Evolutionary conservation across 2,888 invertebrate genomes (phyloP), one percentile per base, ranked within the genome.

Genomic region (Arctia plantaginis): DNA sequence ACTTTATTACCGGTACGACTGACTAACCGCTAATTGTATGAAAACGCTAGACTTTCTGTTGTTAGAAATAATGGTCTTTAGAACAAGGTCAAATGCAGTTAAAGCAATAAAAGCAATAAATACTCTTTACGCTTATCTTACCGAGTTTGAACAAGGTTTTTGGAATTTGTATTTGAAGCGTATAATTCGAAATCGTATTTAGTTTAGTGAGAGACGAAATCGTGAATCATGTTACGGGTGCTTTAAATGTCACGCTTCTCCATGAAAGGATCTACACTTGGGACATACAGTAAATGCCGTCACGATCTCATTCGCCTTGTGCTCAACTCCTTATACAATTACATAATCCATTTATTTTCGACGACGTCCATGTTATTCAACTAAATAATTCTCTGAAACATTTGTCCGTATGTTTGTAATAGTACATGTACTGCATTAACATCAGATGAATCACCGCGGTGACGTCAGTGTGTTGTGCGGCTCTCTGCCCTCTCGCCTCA

Each of bases 221-320:
- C 86, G 87, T 87, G 87, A 87, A 86, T 88, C 85, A 85, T 88
- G 88, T 88, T 86, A 87, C 82, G 81, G 86, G 83, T 86, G 80
- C 83, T 89, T 89, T 89, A 92, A 94, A 95, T 94, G 93, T 90
- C 93, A 92, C 87, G 82, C 77, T 76, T 82, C 82, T 83, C 85
- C 87, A 91, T 92, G 91, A 93, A 93, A 93, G 92, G 92, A 87
- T 87, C 87, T 88, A 86, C 85, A 84, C 84, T 87, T 87, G 81
- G 41, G 41, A 41, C 23, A 81, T 88, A 88, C 87, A 86, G 87
- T 89, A 92, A 93, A 94, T 92, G 90, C 90, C 92, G 91, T 91
- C 92, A 92, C 90, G 92, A 92, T 93, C 87, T 89, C 86, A 86
- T 89, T 89, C 85, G 84, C 86, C 86, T 87, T 87, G 87, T 89